phyloP scores from a whole-genome alignment of 2,888 invertebrate genomes.

The Tribolium freemani region DNA sequence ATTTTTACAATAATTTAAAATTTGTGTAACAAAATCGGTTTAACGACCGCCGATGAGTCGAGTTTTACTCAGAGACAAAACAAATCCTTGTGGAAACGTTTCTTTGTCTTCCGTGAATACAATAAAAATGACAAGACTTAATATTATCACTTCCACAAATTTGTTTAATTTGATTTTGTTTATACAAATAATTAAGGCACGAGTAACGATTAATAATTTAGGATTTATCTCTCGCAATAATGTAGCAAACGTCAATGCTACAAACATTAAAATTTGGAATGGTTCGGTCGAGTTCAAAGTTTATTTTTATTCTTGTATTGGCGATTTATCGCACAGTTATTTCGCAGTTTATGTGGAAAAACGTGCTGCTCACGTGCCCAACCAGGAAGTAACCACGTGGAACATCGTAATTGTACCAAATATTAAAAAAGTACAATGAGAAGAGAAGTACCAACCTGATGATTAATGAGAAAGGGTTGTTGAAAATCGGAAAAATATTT shows the following conservation, averaged over 20 bases:
- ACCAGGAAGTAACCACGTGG: background rate
- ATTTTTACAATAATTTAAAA: too few relatives aligned
- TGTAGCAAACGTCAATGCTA: background rate
- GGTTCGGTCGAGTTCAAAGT: conserved; percentile 7
- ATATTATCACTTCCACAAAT: too few relatives aligned
- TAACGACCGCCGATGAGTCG: too few relatives aligned
- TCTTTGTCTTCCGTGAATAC: background rate
- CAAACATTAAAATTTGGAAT: background rate
- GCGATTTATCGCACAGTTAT: background rate
- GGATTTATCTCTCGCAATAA: background rate
- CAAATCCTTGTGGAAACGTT: background rate
- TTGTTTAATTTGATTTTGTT: background rate
- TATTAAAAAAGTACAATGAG: background rate
- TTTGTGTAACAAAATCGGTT: too few relatives aligned
- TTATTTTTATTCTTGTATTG: conserved; percentile 14
- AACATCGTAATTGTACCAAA: background rate
- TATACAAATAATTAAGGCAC: background rate
- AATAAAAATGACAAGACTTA: background rate
- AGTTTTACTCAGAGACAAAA: background rate
- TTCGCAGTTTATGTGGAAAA: background rate
- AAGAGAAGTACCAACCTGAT: too few relatives aligned
- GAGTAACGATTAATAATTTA: background rate
- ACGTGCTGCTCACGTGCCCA: background rate
- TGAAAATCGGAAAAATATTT: too few relatives aligned
- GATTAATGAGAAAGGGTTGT: too few relatives aligned